These are phyloP conservation scores for Pavo muticus DNA, from an alignment of 2,113 vertebrate species.

Conservation along the genomic window DNA sequence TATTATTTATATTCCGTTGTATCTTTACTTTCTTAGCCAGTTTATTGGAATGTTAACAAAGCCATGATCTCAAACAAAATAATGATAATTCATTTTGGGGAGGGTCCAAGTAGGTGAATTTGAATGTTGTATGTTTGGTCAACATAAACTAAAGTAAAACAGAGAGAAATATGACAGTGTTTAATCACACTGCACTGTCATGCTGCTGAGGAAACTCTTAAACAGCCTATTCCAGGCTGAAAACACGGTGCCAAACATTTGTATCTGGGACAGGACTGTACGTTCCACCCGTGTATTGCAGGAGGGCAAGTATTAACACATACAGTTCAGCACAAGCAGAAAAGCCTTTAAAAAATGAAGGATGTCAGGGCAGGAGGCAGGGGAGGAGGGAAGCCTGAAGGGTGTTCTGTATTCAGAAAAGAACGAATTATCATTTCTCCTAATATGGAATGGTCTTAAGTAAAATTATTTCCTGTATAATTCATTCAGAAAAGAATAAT, in stretches of 20 bases:
- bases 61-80: not conserved
- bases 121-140: slow-evolving; percentile 18
- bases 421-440: not conserved
- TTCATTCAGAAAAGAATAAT: not conserved
- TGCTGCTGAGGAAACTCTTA: slow-evolving; percentile 52
- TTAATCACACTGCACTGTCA: slow-evolving; percentile 24
- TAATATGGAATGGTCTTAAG: not conserved
- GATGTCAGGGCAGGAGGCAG: not conserved
- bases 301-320: not conserved
- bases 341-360: slow-evolving; percentile 18
- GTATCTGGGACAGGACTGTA: slow-evolving; percentile 54
- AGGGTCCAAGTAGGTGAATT: slow-evolving; percentile 44
- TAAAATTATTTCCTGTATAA: not conserved
- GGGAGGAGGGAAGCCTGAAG: not conserved
- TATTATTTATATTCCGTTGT: not conserved
- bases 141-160: slow-evolving; percentile 30
- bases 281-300: slow-evolving; percentile 53
- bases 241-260: slow-evolving; percentile 65
- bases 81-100: slow-evolving; percentile 22
- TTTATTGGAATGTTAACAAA: slow-evolving; percentile 1
- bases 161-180: slow-evolving; percentile 32
- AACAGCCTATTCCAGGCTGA: slow-evolving; percentile 42
- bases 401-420: not conserved
- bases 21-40: not conserved
- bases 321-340: not conserved